Evolutionary conservation across 2,113 vertebrate species (phyloP).

Genomic region (Glaucomys volans): DNA sequence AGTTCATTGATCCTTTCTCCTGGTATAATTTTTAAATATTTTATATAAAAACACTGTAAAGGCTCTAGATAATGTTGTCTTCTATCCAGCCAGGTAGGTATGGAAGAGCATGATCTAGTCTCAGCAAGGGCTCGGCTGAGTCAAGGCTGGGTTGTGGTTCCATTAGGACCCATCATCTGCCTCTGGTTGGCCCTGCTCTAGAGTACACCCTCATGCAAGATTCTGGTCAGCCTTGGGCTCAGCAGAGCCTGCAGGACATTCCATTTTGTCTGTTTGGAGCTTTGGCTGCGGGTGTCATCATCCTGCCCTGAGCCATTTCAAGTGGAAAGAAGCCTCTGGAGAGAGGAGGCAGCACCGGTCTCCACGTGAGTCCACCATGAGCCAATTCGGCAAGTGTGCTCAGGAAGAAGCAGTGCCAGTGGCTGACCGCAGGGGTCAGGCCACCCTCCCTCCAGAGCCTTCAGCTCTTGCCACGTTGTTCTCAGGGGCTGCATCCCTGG

Average conservation of each 20-base stretch:
- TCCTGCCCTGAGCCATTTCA: background rate
- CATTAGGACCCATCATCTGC: rapidly evolving
- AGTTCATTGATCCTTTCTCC: background rate
- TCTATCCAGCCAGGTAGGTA: background rate
- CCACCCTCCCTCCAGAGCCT: background rate
- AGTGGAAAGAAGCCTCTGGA: background rate
- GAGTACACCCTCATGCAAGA: background rate
- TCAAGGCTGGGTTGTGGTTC: background rate
- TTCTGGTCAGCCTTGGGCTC: background rate
- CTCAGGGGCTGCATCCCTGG: background rate
- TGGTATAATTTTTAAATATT: background rate
- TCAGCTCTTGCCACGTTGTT: background rate
- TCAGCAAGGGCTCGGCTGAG: background rate
- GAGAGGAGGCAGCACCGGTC: background rate
- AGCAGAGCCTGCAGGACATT: background rate
- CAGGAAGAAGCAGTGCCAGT: background rate
- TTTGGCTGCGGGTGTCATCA: no score
- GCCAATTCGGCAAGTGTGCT: background rate
- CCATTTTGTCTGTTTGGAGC: background rate
- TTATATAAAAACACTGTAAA: background rate
- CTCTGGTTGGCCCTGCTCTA: rapidly evolving
- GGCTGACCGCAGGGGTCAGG: background rate
- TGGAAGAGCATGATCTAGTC: background rate
- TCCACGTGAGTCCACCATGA: background rate
- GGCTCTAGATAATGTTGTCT: background rate